Base-by-base conservation (phyloP, 2,797 vertebrate genomes). In the Channallabes apus region DNA sequence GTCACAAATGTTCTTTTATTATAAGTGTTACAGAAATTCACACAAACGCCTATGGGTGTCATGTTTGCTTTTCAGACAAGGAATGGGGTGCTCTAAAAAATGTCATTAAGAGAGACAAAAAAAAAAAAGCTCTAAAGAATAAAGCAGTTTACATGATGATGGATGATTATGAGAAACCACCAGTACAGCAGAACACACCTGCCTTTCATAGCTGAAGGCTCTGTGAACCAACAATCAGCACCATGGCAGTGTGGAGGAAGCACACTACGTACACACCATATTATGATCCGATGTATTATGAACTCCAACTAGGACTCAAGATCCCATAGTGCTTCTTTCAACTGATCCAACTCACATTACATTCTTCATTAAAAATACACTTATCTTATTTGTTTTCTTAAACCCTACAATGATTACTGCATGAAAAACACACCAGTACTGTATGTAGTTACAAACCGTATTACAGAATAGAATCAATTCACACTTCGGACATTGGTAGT, bases 351-450 rank as follows among this genome's bases (percentile, higher is more conserved):
- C 76, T 87, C 64, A 84, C 41, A 41, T 80, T 73, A 54, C 62
- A 54, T 65, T n/a, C 24, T 38, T 84, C 80, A 72, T 75, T 72
- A 93, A 91, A 94, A 94, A 93, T 91, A 86, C 90, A 93, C 92
- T 91, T 91, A 93, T 93, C 93, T 94, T 92, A 92, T 93, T 68
- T 92, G 90, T 87, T 80, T 85, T 85, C 87, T 87, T 87, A 93
- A 92, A 92, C 92, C 84, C 92, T 94, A 96, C 92, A 93, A 90
- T 93, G 92, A 90, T 94, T 94, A 95, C 94, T 94, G 84, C 80
- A 91, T 94, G 93, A 94, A 93, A 54, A 93, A 94, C 87, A 95
- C 93, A 95, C 90, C 87, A 89, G 92, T 14, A 54, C 51, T 54
- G 51, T 92, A 94, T 92, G 93, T 91, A 93, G 92, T 91, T 94